Conservation (phyloP, 2,888 invertebrate genomes). For the Lordiphosa andalusiaca region DNA sequence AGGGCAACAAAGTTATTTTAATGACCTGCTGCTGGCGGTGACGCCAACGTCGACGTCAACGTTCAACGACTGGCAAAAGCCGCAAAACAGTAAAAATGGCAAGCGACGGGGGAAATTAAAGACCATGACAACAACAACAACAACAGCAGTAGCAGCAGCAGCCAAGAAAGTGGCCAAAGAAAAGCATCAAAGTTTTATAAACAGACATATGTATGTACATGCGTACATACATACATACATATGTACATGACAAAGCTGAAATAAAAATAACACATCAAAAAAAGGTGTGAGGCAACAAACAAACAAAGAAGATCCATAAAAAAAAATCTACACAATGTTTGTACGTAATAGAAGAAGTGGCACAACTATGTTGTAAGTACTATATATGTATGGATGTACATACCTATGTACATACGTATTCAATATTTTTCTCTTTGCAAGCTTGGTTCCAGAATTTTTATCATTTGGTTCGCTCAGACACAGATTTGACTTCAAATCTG, state of each 20-base stretch:
- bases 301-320: neutral
- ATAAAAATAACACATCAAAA: slow-evolving; percentile 6
- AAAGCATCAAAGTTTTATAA: slow-evolving; percentile 36
- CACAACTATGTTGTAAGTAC: slow-evolving; percentile 7
- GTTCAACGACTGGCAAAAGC: slow-evolving; percentile 30
- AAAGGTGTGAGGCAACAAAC: slow-evolving; percentile 7
- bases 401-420: neutral
- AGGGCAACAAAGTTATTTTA: slow-evolving; percentile 71
- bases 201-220: slow-evolving; percentile 4
- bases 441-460: no score
- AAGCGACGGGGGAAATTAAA: slow-evolving; percentile 43
- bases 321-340: slow-evolving; percentile 11
- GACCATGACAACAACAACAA: slow-evolving; percentile 43
- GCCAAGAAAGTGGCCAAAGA: slow-evolving; percentile 26
- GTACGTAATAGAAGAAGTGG: slow-evolving; percentile 16
- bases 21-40: slow-evolving; percentile 59
- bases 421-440: no score
- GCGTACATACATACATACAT: slow-evolving; percentile 10
- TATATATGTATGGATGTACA: slow-evolving; percentile 26
- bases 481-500: no score
- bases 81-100: slow-evolving; percentile 52
- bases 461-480: no score
- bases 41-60: slow-evolving; percentile 20
- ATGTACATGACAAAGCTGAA: slow-evolving; percentile 5
- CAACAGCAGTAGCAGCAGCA: slow-evolving; percentile 4